Percentiles rank a stretch among this genome's conserved stretches.
Evolutionary conservation across 2,113 vertebrate species (phyloP).

Genomic region (Sphyrna mokarran): DNA sequence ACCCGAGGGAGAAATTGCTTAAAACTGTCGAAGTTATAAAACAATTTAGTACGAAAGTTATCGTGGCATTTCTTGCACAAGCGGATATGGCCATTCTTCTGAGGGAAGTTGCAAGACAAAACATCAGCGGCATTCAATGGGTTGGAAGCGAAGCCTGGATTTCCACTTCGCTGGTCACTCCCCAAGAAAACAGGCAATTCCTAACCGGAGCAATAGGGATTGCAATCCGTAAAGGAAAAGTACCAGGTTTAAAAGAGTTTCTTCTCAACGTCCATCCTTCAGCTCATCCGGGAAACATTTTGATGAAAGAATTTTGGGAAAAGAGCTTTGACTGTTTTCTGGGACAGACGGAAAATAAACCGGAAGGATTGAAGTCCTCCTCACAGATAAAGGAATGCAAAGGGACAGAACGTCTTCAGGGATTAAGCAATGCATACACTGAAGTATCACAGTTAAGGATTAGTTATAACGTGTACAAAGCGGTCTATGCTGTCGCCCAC

Average conservation of each 20-base stretch:
- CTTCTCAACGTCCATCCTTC: neutral
- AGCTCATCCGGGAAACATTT: neutral
- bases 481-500: neutral
- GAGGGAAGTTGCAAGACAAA: neutral
- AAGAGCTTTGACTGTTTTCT: neutral
- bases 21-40: neutral
- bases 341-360: neutral
- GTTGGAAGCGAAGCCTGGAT: neutral
- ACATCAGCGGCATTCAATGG: neutral
- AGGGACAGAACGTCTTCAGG: neutral
- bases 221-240: neutral
- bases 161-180: neutral
- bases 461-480: neutral
- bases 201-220: constrained; percentile 6
- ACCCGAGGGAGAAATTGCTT: neutral
- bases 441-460: neutral
- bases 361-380: neutral
- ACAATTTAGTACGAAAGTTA: neutral
- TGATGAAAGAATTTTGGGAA: constrained; percentile 18
- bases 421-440: neutral
- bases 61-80: neutral
- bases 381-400: neutral
- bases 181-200: neutral
- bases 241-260: neutral
- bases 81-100: neutral